Conservation (phyloP, 2,888 invertebrate species). For the Scelioninae gen. 2 region DNA sequence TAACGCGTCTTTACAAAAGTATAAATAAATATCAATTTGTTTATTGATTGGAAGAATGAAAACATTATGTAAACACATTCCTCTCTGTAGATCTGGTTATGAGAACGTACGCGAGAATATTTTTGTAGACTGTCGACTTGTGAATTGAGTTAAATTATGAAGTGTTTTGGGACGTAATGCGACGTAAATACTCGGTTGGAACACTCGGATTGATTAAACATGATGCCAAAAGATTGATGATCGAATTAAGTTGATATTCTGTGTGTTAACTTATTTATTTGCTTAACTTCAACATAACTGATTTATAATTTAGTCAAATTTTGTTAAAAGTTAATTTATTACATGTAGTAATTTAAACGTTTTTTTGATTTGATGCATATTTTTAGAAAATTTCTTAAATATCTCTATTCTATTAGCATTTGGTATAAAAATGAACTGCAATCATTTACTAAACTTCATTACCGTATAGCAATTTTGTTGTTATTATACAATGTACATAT, state of each 20-base stretch:
- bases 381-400: too few species aligned
- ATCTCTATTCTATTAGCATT: too few species aligned
- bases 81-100: conserved; percentile 19
- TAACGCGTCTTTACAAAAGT: conserved; percentile 11
- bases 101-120: conserved; percentile 32
- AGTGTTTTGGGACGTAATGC: conserved; percentile 61
- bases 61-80: conserved; percentile 53
- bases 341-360: too few species aligned
- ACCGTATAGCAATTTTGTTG: too few species aligned
- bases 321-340: too few species aligned
- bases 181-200: conserved; percentile 51
- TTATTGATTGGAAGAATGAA: conserved; percentile 47
- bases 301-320: not conserved
- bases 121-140: conserved; percentile 49
- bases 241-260: conserved; percentile 26
- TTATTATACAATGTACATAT: too few species aligned
- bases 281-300: not conserved
- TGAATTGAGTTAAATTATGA: conserved; percentile 61
- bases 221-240: conserved; percentile 40
- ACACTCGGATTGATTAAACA: conserved; percentile 38
- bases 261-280: conserved; percentile 28
- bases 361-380: too few species aligned
- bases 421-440: too few species aligned
- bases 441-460: too few species aligned
- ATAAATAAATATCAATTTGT: conserved; percentile 38